These are phyloP conservation scores for Drosophila nebulosa DNA, from an alignment of 1,140 invertebrate genomes.

Conservation along the genomic window DNA sequence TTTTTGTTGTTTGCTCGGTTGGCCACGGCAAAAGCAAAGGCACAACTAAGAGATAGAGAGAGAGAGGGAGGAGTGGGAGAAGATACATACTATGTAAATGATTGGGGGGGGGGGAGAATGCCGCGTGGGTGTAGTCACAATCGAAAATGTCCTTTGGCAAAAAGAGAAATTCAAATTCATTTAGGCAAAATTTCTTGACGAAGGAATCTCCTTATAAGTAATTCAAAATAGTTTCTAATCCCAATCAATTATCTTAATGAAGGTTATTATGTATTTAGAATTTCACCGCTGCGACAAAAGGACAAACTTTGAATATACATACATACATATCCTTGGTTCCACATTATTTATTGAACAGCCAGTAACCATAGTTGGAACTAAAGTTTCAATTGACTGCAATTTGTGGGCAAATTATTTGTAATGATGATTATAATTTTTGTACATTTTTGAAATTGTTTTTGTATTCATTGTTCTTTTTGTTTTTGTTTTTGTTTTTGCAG, in stretches of 20 bases:
- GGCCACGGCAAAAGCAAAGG: conserved; percentile 28
- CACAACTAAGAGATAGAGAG: background rate
- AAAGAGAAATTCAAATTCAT: background rate
- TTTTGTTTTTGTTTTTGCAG: conserved; percentile 43
- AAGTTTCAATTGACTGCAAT: background rate
- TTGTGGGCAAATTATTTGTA: too few relatives aligned
- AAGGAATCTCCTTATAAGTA: too few relatives aligned
- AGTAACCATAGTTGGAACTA: too few relatives aligned
- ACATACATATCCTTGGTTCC: too few relatives aligned
- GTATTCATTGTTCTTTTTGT: background rate
- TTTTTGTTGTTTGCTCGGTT: conserved; percentile 39
- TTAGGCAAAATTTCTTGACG: background rate
- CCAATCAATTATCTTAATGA: too few relatives aligned
- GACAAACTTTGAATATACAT: too few relatives aligned
- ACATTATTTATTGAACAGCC: too few relatives aligned
- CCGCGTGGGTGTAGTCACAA: too few relatives aligned
- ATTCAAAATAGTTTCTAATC: too few relatives aligned
- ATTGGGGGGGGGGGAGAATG: background rate
- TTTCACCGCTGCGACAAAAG: too few relatives aligned
- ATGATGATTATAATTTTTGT: background rate
- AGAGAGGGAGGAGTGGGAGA: background rate
- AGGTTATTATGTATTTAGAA: too few relatives aligned
- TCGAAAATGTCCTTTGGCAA: background rate
- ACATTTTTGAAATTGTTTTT: background rate
- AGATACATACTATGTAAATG: background rate